Conservation (phyloP, 2,797 vertebrate species). For the Falco columbarius region DNA sequence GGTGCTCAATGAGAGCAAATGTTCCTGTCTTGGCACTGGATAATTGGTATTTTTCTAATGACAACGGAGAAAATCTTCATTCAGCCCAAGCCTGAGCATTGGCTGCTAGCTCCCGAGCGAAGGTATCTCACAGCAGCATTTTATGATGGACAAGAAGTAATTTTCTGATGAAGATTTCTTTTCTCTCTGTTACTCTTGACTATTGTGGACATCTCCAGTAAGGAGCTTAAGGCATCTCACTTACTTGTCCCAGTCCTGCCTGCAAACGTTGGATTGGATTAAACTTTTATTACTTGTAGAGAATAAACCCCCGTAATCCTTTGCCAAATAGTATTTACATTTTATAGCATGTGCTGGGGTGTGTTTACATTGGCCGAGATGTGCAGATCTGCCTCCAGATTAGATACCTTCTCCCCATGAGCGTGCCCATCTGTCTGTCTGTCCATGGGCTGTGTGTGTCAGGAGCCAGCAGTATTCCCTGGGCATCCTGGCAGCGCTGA, state of each 20-base stretch:
- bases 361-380: background rate
- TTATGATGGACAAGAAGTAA: background rate
- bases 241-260: background rate
- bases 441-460: background rate
- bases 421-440: background rate
- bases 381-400: background rate
- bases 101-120: background rate
- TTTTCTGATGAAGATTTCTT: background rate
- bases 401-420: background rate
- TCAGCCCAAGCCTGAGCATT: background rate
- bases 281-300: background rate
- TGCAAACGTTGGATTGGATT: background rate
- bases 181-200: background rate
- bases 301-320: background rate
- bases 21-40: background rate
- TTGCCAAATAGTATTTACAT: background rate
- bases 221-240: conserved; percentile 32
- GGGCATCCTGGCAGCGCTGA: background rate
- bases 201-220: background rate
- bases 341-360: background rate
- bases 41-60: background rate
- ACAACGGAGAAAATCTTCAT: background rate
- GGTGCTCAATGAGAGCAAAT: background rate
- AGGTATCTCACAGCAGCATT: background rate
- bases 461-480: background rate